Conservation (phyloP, 2,888 invertebrate species). For the Heliconius hortense region DNA sequence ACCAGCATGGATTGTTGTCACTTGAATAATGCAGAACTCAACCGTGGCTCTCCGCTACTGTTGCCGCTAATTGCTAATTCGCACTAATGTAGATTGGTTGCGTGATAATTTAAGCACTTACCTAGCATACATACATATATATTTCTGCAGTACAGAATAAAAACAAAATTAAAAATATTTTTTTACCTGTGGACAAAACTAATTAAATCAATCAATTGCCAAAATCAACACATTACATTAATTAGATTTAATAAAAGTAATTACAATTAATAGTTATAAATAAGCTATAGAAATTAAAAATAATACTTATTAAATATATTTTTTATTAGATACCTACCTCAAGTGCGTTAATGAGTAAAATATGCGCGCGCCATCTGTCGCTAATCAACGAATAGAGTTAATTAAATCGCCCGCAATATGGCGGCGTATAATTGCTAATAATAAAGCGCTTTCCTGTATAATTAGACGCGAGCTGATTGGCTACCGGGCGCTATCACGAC, state of each 20-base stretch:
- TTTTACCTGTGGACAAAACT: background rate
- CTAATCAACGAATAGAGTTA: slow-evolving; percentile 80
- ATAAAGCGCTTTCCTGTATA: slow-evolving; percentile 81
- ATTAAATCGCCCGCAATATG: slow-evolving; percentile 81
- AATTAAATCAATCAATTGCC: background rate
- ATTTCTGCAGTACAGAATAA: background rate
- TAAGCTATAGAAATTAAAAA: slow-evolving; percentile 17
- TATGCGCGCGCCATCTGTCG: slow-evolving; percentile 77
- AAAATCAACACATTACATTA: background rate
- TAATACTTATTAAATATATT: slow-evolving; percentile 21
- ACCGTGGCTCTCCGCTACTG: slow-evolving; percentile 64
- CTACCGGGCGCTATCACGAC: slow-evolving; percentile 72
- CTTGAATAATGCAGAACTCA: slow-evolving; percentile 72
- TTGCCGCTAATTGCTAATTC: slow-evolving; percentile 56
- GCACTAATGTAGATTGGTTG: slow-evolving; percentile 68
- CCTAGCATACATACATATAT: background rate
- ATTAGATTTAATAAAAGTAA: background rate
- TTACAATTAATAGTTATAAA: slow-evolving; percentile 10
- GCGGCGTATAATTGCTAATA: slow-evolving; percentile 80
- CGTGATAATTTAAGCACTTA: slow-evolving; percentile 25
- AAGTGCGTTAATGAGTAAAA: slow-evolving; percentile 68
- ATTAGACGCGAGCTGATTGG: slow-evolving; percentile 78
- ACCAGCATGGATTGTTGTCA: slow-evolving; percentile 72
- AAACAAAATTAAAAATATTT: background rate
- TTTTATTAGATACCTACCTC: slow-evolving; percentile 33